Base-by-base conservation (phyloP, 2,113 vertebrate species). In the Tachuris rubrigastra region DNA sequence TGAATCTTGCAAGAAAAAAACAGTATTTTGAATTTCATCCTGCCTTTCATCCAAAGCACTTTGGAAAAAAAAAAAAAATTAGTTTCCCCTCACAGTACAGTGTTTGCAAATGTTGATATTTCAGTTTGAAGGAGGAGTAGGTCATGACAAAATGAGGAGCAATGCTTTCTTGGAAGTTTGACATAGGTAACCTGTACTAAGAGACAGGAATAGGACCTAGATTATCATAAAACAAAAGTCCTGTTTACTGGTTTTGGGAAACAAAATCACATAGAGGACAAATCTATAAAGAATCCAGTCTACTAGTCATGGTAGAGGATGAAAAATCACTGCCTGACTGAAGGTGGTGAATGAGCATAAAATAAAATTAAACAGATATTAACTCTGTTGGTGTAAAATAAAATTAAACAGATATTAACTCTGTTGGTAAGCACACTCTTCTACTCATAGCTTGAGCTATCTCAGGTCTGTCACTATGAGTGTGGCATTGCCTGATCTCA, bases 11-110 rank as follows among this genome's bases (percentile, higher is more conserved):
- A 95, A 90, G 86, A 74, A 71, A 88, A 93, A 94, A 91, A 6
- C 62, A 95, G 55, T 95, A 93, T 95, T 93, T 95, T 81, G 80
- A 93, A 93, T 90, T 95, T 89, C 90, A 78, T 81, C 50, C 42
- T 59, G 14, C 27, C 42, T 96, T 95, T 95, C 46, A 90, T 55
- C 16, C 55, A 90, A 86, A 84, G 39, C 4, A 90, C 35, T 92
- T 85, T 15, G 25, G 2, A 67, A 82, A 88, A 77, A 71, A 83
- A 44, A 27, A 85, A 60, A 42, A 19, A 42, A 8, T 91, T 79
- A 76, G 50, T 84, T 90, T 94, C 6, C 13, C 6, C 18, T 86
- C 11, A 21, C 47, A 30, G 41, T 52, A 46, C 1, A 4, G 27
- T 80, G 59, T 93, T 96, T 86, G n/a, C 11, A 84, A 68, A 89